phyloP scores from a whole-genome alignment of 2,113 vertebrate genomes.

The Ciconia stormi region DNA sequence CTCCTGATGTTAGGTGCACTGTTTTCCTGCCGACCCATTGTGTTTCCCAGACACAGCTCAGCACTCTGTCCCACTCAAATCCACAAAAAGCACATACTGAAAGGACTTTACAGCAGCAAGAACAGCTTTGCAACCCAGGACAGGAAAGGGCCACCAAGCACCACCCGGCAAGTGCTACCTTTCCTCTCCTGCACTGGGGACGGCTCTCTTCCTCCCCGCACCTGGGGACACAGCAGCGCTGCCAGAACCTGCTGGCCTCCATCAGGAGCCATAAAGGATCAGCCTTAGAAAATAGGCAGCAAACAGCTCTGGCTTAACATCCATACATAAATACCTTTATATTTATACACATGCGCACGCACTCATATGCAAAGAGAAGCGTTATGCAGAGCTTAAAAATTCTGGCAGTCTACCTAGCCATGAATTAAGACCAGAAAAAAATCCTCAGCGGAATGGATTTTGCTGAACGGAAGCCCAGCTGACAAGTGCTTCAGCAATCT shows the following conservation, averaged over 20 bases:
- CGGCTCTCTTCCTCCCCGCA: not conserved
- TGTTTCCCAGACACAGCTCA: conserved; percentile 45
- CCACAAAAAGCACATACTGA: conserved; percentile 17
- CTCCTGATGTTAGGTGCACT: conserved; percentile 32
- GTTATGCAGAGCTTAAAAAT: not conserved
- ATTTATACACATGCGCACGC: not conserved
- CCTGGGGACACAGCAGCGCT: not conserved
- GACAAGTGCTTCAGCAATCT: not conserved
- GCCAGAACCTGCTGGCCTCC: not conserved
- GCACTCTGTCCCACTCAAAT: conserved; percentile 47
- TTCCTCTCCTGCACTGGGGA: not conserved
- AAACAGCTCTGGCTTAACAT: not conserved
- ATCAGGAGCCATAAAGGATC: not conserved
- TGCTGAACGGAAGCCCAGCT: not conserved
- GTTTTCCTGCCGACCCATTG: conserved; percentile 53
- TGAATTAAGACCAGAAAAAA: not conserved
- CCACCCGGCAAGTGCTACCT: fast-evolving
- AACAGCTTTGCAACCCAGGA: not conserved
- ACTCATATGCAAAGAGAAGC: not conserved
- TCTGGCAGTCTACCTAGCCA: not conserved
- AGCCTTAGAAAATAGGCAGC: not conserved
- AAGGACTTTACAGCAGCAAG: not conserved
- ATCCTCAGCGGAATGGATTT: not conserved
- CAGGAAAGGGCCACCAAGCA: not conserved
- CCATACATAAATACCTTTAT: fast-evolving